Evolutionary conservation across 2,113 vertebrate species (phyloP).

Genomic region (Ellobius talpinus): DNA sequence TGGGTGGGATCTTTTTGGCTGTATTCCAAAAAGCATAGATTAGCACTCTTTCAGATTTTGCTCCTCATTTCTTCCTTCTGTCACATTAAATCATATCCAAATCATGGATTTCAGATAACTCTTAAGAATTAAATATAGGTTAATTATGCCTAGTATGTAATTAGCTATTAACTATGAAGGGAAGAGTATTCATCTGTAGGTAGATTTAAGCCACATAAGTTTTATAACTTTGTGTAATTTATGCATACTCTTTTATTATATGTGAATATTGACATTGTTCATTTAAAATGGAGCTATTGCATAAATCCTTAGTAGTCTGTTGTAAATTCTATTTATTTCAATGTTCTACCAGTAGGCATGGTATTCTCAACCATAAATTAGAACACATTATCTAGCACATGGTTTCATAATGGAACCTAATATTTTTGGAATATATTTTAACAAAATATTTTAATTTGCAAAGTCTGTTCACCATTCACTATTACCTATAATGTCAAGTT

Average conservation of each 20-base stretch:
- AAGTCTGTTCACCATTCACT: not conserved
- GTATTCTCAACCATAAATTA: slow-evolving; percentile 23
- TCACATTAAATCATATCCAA: slow-evolving; percentile 68
- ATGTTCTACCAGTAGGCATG: not conserved
- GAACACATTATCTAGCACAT: not conserved
- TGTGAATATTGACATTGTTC: slow-evolving; percentile 73
- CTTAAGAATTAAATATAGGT: slow-evolving; percentile 60
- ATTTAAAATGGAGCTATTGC: slow-evolving; percentile 50
- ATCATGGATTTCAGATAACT: slow-evolving; percentile 49
- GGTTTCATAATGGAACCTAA: not conserved
- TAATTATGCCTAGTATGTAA: slow-evolving; percentile 38
- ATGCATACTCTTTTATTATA: slow-evolving; percentile 39
- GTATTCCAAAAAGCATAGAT: not conserved
- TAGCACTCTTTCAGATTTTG: slow-evolving; percentile 49
- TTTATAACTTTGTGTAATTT: slow-evolving; percentile 75
- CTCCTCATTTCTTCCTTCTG: slow-evolving; percentile 67
- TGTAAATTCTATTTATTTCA: slow-evolving; percentile 26
- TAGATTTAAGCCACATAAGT: slow-evolving; percentile 70
- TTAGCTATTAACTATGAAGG: slow-evolving; percentile 14
- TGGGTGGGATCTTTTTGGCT: slow-evolving; percentile 1
- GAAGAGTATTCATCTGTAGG: not conserved
- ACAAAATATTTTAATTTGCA: slow-evolving; percentile 24
- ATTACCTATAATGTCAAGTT: not conserved
- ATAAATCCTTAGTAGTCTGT: not conserved
- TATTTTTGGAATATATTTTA: not conserved